Evolutionary conservation across 2,797 vertebrate genomes (phyloP).

Genomic region (Falco cherrug): DNA sequence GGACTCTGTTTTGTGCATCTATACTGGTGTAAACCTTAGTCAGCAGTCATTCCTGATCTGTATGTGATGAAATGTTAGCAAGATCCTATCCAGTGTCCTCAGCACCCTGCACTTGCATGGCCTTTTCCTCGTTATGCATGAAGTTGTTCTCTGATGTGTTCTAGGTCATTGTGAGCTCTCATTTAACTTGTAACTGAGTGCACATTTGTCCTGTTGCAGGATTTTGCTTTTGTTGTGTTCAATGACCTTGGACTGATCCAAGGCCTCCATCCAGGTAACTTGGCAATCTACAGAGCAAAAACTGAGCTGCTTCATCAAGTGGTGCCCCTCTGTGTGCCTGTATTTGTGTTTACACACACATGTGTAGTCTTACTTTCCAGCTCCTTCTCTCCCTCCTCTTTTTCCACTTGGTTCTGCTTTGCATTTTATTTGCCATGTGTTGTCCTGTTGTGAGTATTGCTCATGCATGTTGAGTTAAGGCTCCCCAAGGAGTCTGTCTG

Average conservation of each 20-base stretch:
- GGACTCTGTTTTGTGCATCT: background rate
- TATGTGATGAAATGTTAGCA: background rate
- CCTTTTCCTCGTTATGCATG: background rate
- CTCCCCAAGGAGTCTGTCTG: slow-evolving; percentile 37
- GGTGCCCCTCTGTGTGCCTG: background rate
- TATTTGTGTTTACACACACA: background rate
- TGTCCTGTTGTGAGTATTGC: slow-evolving; percentile 54
- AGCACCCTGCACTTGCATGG: fast-evolving
- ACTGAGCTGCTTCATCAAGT: background rate
- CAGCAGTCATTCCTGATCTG: background rate
- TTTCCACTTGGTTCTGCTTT: slow-evolving; percentile 61
- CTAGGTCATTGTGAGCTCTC: background rate
- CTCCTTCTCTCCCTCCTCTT: slow-evolving; percentile 2
- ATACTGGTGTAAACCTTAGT: background rate
- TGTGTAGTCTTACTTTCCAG: background rate
- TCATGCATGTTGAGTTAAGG: slow-evolving; percentile 53
- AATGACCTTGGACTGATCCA: background rate
- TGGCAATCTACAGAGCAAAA: background rate
- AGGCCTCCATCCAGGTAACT: background rate
- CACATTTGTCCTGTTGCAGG: background rate
- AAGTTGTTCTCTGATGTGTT: background rate
- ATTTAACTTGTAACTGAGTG: background rate
- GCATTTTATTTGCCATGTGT: slow-evolving; percentile 30
- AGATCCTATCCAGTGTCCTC: background rate
- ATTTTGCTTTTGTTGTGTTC: background rate